Conservation (phyloP, 2,113 vertebrate genomes). For the Pterophyllum scalare region DNA sequence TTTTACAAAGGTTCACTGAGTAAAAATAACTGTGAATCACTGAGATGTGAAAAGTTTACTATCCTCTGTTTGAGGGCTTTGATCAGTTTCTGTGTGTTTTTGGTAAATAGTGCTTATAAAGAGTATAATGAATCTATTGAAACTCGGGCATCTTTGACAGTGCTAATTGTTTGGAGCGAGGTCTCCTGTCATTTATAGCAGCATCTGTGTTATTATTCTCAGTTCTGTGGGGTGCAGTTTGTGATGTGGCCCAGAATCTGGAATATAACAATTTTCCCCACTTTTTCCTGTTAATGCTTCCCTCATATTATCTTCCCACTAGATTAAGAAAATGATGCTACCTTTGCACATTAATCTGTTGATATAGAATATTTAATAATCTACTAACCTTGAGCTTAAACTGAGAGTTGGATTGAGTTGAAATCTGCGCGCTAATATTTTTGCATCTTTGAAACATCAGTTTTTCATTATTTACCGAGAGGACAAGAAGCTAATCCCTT, state of each 20-base stretch:
- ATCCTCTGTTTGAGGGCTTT: conserved; percentile 63
- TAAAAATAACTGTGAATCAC: conserved; percentile 68
- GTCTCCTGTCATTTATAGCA: background rate
- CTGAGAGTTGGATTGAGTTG: conserved; percentile 9
- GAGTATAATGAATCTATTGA: background rate
- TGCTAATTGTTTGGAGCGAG: background rate
- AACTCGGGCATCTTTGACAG: background rate
- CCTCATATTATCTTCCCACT: no score
- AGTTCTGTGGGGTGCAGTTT: background rate
- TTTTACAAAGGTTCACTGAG: conserved; percentile 56
- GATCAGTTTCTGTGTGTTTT: conserved; percentile 21
- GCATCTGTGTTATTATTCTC: background rate
- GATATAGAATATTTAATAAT: background rate
- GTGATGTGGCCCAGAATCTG: background rate
- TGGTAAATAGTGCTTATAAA: conserved; percentile 24
- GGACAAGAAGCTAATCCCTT: background rate
- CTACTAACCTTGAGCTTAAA: background rate
- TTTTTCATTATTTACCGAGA: conserved; percentile 59
- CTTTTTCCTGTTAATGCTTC: no score
- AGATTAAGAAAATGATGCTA: background rate
- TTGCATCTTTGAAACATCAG: conserved; percentile 24
- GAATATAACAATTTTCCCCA: background rate
- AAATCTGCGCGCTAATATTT: conserved; percentile 11
- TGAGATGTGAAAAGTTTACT: conserved; percentile 73
- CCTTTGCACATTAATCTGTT: background rate